A percentile compares a stretch with the other conserved stretches of the same genome.
Evolutionary conservation across 2,113 vertebrate genomes (phyloP).

Genomic region (Pardalotus punctatus): DNA sequence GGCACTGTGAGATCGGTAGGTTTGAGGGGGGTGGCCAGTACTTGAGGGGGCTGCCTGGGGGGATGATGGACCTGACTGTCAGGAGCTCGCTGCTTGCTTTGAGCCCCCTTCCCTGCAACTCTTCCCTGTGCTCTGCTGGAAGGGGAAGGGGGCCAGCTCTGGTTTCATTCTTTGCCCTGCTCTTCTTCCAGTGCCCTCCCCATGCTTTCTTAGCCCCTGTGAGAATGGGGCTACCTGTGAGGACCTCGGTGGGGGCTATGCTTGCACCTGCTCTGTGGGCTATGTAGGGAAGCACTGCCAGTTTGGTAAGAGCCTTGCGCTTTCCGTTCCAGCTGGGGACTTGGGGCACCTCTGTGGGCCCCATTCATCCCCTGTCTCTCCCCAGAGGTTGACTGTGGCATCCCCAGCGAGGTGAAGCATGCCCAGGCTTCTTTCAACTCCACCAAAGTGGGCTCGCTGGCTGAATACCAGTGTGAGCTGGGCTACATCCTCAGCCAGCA

Average conservation of each 20-base stretch:
- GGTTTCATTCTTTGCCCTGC: neutral
- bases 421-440: slow-evolving; percentile 82
- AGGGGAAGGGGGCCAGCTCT: neutral
- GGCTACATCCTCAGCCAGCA: slow-evolving; percentile 80
- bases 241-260: slow-evolving; percentile 52
- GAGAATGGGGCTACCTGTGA: slow-evolving; percentile 74
- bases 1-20: slow-evolving; percentile 88
- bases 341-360: accelerated
- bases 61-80: neutral
- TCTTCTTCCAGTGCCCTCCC: slow-evolving; percentile 60
- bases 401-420: slow-evolving; percentile 81
- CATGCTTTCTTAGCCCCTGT: slow-evolving; percentile 72
- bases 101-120: neutral
- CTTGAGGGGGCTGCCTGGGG: neutral
- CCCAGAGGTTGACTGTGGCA: slow-evolving; percentile 83
- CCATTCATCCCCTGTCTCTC: neutral
- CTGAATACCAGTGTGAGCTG: slow-evolving; percentile 79
- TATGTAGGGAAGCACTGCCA: slow-evolving; percentile 74
- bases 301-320: slow-evolving; percentile 41
- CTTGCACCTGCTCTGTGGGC: slow-evolving; percentile 67
- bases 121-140: neutral
- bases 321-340: neutral
- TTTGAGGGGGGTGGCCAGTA: neutral
- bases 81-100: accelerated
- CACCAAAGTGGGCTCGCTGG: slow-evolving; percentile 80